Base-by-base conservation (phyloP, 2,113 vertebrate species). In the Blennius ocellaris region DNA sequence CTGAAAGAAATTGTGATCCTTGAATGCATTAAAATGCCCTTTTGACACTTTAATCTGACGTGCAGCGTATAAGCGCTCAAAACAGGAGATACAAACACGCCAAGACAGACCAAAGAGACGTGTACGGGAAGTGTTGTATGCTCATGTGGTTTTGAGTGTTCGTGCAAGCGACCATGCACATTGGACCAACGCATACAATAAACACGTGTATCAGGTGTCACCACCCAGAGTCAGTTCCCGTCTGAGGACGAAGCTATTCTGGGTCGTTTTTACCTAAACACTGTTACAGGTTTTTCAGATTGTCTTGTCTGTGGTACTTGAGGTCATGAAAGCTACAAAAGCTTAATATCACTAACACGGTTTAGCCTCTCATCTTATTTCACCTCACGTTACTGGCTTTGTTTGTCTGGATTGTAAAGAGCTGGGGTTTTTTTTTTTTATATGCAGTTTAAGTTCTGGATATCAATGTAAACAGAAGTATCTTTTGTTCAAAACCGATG, bases 221-320 rank as follows among this genome's bases (percentile, higher is more conserved):
- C 69, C 84, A 62, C 64, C 70, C 78, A 65, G 49, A 78, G 63
- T 71, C 80, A 64, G 80, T 75, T 83, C 68, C 84, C 74, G 39
- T 64, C 70, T 55, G 75, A 54, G 70, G 80, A 78, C 76, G 76
- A 85, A 76, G 69, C 54, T 69, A 90, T 89, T 89, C 69, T 51
- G 55, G 80, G 69, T 86, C 85, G 72, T 82, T 81, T 83, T 84
- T 53, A 39, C 57, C 76, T 53, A 48, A 76, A 85, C 68, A 85
- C 73, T 87, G 88, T 91, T 91, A 89, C 82, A 85, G 73, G 89
- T 76, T 86, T 86, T 86, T 81, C 40, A 70, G 73, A 66, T 72
- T 78, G 74, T 83, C 76, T 66, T 66, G 48, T 54, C 62, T 69
- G 67, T 52, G 52, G 78, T 78, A 71, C 69, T 82, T 78, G 82